Base-by-base conservation (phyloP, 2,888 invertebrate genomes). In the Galeruca laticollis region DNA sequence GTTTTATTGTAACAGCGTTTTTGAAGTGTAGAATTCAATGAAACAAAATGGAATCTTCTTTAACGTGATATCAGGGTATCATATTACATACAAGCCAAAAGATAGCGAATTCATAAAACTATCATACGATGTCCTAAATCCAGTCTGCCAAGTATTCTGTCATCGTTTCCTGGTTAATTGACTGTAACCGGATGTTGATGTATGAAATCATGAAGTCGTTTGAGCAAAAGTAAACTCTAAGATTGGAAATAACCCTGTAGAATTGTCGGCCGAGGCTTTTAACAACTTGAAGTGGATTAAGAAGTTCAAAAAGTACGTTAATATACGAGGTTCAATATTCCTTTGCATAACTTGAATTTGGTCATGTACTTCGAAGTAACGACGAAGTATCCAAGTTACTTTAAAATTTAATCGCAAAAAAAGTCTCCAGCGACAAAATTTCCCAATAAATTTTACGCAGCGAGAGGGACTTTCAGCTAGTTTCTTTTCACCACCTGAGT, bases 401-500 rank as follows among this genome's bases (percentile, higher is more conserved):
- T 65, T 47, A 65, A 65, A 65, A 65, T 57, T 65, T 65, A 57
- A 65, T 47, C 43, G 57, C 62, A 35, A 61, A 63, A 61, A 57
- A 65, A 65, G 57, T 49, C 65, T 33, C 1, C 20, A 20, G 57
- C 35, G 65, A 65, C 65, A 57, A 65, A 65, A 65, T 65, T 47
- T 65, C 57, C 57, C 57, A 57, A 65, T 65, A 65, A 65, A 65
- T 65, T 65, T 65, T 65, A 65, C 65, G 57, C 47, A 47, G 65
- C 47, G 43, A 47, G 43, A 47, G 35, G n/a, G 57, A 65, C 65
- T 65, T 65, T 31, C 57, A 33, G 64, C n/a, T 47, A 65, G 31
- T 64, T 64, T 64, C 64, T 64, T 64, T 64, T 64, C 64, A 26
- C 56, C 56, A 64, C 64, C 64, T 64, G 64, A 64, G 64, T 64